Evolutionary conservation across 2,888 invertebrate species (phyloP), one percentile per base, ranked within the genome.

Genomic region (Perdita meconis): DNA sequence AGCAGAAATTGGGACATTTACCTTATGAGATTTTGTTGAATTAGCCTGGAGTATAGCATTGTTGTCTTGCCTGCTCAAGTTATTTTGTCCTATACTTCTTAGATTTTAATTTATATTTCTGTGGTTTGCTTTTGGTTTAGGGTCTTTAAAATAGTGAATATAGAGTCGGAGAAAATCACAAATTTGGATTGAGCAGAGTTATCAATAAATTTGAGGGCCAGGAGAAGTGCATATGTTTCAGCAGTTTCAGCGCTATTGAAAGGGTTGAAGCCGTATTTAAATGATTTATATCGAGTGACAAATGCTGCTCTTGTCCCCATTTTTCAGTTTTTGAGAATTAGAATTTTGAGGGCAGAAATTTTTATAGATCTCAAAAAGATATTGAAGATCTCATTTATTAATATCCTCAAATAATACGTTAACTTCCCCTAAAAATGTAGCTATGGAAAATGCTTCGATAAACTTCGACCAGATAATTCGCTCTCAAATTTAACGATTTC

Each of bases 61-160:
- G 34, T 36, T 55, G 16, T 55, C 4, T 36, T 55, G n/a, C 53
- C 53, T 8, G 13, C n/a, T 55, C 13, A 34, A 10, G 12, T 6
- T 55, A 34, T n/a, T 55, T 55, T 55, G 10, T 55, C 53, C 10
- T 16, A 34, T 1, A 10, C 6, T 55, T 55, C 53, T 44, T 44
- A 19, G 6, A 44, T 44, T 10, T 16, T 8, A 8, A 44, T 44
- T 16, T 16, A 19, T 19, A 44, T 44, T 44, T 44, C 19, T 8
- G 44, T 44, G 44, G 16, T 44, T 44, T 2, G 19, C 16, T 44
- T 55, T n/a, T 8, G 16, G 34, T 16, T 55, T 55, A 26, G 16
- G 34, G 34, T 55, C 16, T 55, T 55, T 36, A 55, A n/a, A 3
- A 34, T 12, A 1, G 19, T 55, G 19, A 16, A 36, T 3, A 53